A percentile compares a stretch with the other conserved stretches of the same genome.
Evolutionary conservation across 1,140 invertebrate species (phyloP).

Genomic region (Brachionus paranguensis): DNA sequence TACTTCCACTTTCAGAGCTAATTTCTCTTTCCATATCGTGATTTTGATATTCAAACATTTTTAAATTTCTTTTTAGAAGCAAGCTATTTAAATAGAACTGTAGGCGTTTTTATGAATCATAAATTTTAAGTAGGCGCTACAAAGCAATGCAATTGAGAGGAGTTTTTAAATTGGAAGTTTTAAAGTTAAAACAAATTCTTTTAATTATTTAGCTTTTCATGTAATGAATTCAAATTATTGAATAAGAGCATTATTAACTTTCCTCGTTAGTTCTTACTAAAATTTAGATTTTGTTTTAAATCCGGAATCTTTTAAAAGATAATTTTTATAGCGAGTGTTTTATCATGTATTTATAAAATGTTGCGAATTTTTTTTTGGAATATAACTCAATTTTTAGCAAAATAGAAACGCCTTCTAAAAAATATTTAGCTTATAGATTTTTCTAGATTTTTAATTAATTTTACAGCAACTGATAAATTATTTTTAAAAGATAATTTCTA

Average conservation of each 20-base stretch:
- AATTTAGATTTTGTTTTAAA: too few species aligned
- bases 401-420: too few species aligned
- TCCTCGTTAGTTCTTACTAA: neutral
- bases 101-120: neutral
- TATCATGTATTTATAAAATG: too few species aligned
- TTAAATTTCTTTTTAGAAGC: neutral
- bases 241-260: neutral
- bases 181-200: neutral
- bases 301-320: too few species aligned
- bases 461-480: too few species aligned
- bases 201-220: neutral
- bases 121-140: neutral
- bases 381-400: too few species aligned
- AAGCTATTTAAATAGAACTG: neutral
- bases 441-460: too few species aligned
- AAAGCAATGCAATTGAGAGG: neutral
- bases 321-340: too few species aligned
- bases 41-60: too few species aligned
- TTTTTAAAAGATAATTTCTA: too few species aligned
- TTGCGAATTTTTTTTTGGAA: too few species aligned
- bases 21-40: neutral
- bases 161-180: neutral
- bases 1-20: neutral
- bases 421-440: too few species aligned
- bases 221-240: neutral